Base-by-base conservation (phyloP, 2,113 vertebrate species). In the Numenius arquata region DNA sequence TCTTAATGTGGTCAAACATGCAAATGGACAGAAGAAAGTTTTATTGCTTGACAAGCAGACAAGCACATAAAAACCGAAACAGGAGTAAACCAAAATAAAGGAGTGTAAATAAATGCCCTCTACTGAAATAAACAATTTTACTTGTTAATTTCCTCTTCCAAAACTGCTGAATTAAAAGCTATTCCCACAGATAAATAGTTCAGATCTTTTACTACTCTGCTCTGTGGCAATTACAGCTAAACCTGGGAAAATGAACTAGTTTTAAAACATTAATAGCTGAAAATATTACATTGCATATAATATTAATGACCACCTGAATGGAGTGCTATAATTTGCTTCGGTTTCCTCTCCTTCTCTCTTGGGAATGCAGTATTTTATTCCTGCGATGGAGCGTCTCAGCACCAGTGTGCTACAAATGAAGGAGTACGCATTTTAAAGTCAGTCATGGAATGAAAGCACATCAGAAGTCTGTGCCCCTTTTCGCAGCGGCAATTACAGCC, bases 11-110 rank as follows among this genome's bases (percentile, higher is more conserved):
- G 66, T 81, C 82, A 74, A 84, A 71, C 62, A 58, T 85, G 78
- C 62, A 91, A 81, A 94, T 58, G 36, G 43, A 20, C 85, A 71
- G 55, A 97, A 96, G 66, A 90, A 88, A 81, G 52, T 94, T 93
- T 74, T 90, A 97, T 78, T 97, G 93, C 95, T 72, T 52, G 71
- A 93, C 86, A 86, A 79, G 34, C 21, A 72, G 25, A 43, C 5
- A 50, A 88, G 27, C 36, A 63, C 6, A 17, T 82, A 36, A 90
- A 94, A 62, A 14, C 2, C 41, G 63, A 75, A 88, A 52, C 29
- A 62, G 36, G 36, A 77, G 15, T 53, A 66, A 88, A 63, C 4
- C 18, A 68, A 87, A 95, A 65, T 52, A 86, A 94, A 91, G 15
- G 19, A 8, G 52, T 85, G 81, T 84, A 91, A 91, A 84, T 67